A percentile compares a stretch with the other conserved stretches of the same genome.
Evolutionary conservation across 1,140 invertebrate genomes (phyloP).

Genomic region (Magallana angulata): DNA sequence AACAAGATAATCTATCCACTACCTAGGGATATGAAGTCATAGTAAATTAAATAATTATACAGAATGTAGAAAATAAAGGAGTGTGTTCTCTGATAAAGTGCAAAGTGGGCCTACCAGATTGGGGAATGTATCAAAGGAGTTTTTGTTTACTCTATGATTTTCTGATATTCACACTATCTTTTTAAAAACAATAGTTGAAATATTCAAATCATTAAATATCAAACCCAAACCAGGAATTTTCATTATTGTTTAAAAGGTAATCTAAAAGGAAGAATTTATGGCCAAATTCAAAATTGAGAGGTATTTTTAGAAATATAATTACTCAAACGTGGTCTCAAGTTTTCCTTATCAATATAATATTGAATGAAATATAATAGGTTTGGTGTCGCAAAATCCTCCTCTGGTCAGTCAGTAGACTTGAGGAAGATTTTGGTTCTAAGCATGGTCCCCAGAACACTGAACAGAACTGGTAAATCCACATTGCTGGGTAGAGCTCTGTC

Average conservation of each 20-base stretch:
- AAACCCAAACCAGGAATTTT: too few relatives aligned
- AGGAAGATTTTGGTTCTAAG: conserved; percentile 48
- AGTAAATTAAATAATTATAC: not conserved
- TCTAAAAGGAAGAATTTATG: not conserved
- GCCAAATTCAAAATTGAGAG: not conserved
- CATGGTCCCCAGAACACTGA: conserved; percentile 57
- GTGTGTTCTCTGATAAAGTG: conserved; percentile 2
- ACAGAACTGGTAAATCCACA: conserved; percentile 57
- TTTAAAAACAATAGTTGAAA: too few relatives aligned
- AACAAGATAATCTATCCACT: not conserved
- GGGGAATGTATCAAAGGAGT: conserved; percentile 53
- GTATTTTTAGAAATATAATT: not conserved
- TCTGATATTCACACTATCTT: too few relatives aligned
- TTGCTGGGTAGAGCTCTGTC: conserved; percentile 41
- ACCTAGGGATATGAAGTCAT: not conserved
- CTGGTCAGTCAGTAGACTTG: conserved; percentile 13
- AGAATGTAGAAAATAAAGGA: not conserved
- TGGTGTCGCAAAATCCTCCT: not conserved
- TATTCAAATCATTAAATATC: too few relatives aligned
- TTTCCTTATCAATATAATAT: not conserved
- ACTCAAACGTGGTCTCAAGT: not conserved
- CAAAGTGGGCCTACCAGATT: conserved; percentile 53
- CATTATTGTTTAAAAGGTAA: not conserved
- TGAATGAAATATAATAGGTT: not conserved
- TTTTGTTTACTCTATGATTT: not conserved